These are phyloP conservation scores for Lydus trimaculatus DNA, from an alignment of 2,888 invertebrate genomes.

Conservation along the genomic window DNA sequence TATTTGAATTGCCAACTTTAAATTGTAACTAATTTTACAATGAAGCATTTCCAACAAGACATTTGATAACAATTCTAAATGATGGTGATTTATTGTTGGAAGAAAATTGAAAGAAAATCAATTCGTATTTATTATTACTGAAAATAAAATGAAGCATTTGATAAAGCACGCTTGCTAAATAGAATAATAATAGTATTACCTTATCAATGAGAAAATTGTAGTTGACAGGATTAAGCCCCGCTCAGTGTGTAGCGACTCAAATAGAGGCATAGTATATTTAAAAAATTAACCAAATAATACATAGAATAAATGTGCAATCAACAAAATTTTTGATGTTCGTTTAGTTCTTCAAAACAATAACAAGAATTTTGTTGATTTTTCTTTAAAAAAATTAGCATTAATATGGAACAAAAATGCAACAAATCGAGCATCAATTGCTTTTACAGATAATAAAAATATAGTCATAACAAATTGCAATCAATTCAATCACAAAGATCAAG, in stretches of 20 bases:
- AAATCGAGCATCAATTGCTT: slow-evolving; percentile 21
- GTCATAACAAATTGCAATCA: neutral
- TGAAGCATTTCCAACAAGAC: neutral
- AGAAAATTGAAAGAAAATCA: neutral
- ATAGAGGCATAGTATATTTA: neutral
- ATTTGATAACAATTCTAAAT: neutral
- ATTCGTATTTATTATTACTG: neutral
- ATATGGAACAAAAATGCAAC: slow-evolving; percentile 19
- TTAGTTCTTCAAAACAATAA: neutral
- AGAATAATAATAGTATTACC: slow-evolving; percentile 36
- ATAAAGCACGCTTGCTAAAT: slow-evolving; percentile 5
- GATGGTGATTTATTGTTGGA: neutral
- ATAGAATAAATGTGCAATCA: neutral
- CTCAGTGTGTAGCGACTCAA: neutral
- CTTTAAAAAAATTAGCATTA: neutral
- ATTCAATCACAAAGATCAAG: neutral
- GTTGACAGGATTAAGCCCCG: slow-evolving; percentile 42
- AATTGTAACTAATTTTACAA: neutral
- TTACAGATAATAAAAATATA: neutral
- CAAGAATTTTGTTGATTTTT: neutral
- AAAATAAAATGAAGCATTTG: neutral
- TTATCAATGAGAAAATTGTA: slow-evolving; percentile 33
- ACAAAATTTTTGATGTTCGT: too few relatives aligned
- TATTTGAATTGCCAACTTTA: neutral
- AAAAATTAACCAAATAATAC: neutral